Percentiles rank a stretch among this genome's conserved stretches.
These are phyloP conservation scores for Protobothrops flavoviridis DNA, from an alignment of 2,113 vertebrate species.

Conservation along the genomic window DNA sequence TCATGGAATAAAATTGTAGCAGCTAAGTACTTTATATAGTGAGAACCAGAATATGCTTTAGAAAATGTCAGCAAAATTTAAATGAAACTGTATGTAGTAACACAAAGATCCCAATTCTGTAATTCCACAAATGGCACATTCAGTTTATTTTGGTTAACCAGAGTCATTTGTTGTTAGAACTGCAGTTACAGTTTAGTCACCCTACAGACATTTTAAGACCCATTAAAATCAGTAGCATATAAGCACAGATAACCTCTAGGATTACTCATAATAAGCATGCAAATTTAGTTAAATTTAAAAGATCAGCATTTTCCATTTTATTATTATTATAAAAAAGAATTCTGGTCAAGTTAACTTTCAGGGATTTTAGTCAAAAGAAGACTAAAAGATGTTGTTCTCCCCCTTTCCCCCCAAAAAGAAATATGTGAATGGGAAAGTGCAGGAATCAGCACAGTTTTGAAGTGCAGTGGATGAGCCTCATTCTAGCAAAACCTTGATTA, in stretches of 20 bases:
- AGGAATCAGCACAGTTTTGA: background rate
- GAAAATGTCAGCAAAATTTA: background rate
- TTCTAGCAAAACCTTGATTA: background rate
- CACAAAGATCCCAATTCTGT: background rate
- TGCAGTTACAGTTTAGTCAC: background rate
- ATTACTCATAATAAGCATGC: background rate
- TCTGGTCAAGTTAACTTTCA: background rate
- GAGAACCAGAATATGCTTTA: constrained; percentile 5
- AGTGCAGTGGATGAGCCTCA: background rate
- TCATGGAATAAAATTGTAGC: constrained; percentile 4
- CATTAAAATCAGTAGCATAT: background rate
- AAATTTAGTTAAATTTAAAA: background rate
- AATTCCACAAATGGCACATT: background rate
- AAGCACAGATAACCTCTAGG: background rate
- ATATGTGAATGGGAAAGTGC: background rate
- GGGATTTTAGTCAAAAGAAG: background rate
- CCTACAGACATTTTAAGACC: background rate
- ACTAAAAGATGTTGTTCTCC: background rate
- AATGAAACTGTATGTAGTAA: constrained; percentile 3
- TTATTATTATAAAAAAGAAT: background rate
- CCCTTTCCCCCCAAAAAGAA: too few species aligned
- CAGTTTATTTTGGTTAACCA: background rate
- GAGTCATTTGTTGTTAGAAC: background rate
- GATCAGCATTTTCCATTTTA: background rate
- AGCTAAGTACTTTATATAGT: constrained; percentile 17